phyloP scores from a whole-genome alignment of 2,888 invertebrate species.

The Margaritifera margaritifera region DNA sequence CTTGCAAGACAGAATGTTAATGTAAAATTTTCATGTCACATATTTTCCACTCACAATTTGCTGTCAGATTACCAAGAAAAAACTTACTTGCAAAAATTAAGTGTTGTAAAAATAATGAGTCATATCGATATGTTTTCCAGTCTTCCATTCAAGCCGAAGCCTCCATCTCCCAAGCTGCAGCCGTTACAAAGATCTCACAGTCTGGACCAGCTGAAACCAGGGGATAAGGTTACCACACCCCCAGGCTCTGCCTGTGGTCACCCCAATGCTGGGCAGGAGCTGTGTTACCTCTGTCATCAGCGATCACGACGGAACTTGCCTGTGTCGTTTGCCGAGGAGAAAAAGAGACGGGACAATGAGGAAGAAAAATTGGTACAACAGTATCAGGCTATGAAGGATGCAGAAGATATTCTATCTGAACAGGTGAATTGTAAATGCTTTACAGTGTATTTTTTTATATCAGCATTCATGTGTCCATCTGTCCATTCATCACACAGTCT shows the following conservation, averaged over 20 bases:
- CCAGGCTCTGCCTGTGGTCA: conserved; percentile 65
- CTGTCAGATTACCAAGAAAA: too few relatives aligned
- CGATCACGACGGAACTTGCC: conserved; percentile 70
- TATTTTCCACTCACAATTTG: too few relatives aligned
- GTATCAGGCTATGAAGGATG: conserved; percentile 71
- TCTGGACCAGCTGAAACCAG: conserved; percentile 42
- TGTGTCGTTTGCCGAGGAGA: conserved; percentile 69
- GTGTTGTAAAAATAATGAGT: not conserved
- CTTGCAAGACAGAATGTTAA: too few relatives aligned
- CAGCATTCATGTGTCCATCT: too few relatives aligned
- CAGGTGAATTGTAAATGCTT: conserved; percentile 43
- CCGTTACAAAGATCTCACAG: conserved; percentile 57
- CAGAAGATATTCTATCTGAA: conserved; percentile 66
- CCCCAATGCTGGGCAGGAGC: conserved; percentile 71
- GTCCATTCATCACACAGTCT: too few relatives aligned
- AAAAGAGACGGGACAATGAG: conserved; percentile 64
- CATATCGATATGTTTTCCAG: conserved; percentile 13
- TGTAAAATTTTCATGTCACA: too few relatives aligned
- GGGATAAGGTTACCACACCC: conserved; percentile 30
- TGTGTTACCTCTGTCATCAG: conserved; percentile 73
- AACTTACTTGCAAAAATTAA: too few relatives aligned
- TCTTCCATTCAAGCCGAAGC: conserved; percentile 24
- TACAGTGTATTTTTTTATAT: too few relatives aligned
- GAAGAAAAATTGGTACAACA: conserved; percentile 70
- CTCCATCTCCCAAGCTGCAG: conserved; percentile 43